Evolutionary conservation across 2,888 invertebrate genomes (phyloP).

Genomic region (Cryptophagus acutangulus): DNA sequence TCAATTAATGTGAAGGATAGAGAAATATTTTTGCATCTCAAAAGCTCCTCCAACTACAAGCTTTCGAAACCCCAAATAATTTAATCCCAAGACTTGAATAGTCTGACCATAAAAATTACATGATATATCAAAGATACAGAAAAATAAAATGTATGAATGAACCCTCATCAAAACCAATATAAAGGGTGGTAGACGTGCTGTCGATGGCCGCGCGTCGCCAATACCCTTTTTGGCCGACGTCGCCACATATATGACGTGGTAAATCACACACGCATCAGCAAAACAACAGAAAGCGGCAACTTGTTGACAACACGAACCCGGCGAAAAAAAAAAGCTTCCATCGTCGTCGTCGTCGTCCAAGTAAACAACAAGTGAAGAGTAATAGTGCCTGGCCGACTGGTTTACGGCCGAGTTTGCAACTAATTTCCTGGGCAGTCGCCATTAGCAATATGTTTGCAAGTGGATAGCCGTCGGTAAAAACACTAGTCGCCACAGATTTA

Average conservation of each 20-base stretch:
- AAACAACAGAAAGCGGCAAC: constrained; percentile 15
- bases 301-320: constrained; percentile 13
- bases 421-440: constrained; percentile 9
- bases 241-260: constrained; percentile 14
- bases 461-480: constrained; percentile 7
- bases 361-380: constrained; percentile 13
- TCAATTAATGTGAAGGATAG: too few species aligned
- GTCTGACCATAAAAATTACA: too few species aligned
- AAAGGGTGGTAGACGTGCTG: constrained; percentile 12
- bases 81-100: too few species aligned
- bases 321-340: constrained; percentile 12
- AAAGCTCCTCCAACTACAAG: too few species aligned
- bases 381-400: constrained; percentile 7
- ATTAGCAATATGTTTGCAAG: constrained; percentile 10
- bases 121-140: constrained; percentile 6
- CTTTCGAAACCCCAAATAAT: too few species aligned
- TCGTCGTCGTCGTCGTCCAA: constrained; percentile 4
- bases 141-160: not conserved
- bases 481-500: constrained; percentile 8
- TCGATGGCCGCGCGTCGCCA: constrained; percentile 7
- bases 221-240: constrained; percentile 10
- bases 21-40: too few species aligned
- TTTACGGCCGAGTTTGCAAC: constrained; percentile 10
- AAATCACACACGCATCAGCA: constrained; percentile 14
- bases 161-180: constrained; percentile 16